A percentile compares a stretch with the other conserved stretches of the same genome.
These are phyloP conservation scores for Mastomys natalensis DNA, from an alignment of 2,113 vertebrate species.

Conservation along the genomic window DNA sequence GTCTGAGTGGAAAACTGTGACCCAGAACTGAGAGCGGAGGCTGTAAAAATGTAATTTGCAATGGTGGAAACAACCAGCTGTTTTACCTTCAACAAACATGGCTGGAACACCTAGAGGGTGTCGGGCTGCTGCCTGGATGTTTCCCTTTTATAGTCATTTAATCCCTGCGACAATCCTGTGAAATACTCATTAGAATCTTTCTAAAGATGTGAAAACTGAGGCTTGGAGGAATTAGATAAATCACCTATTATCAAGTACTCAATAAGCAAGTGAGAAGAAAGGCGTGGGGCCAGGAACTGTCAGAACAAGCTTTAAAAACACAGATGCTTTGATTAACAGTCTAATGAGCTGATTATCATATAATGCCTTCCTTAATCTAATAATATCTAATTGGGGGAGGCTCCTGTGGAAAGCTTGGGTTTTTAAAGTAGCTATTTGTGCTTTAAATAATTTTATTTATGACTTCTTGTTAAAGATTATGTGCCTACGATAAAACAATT, in stretches of 20 bases:
- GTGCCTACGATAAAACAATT: not conserved
- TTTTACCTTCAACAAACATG: constrained; percentile 72
- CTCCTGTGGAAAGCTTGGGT: not conserved
- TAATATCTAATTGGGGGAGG: constrained; percentile 42
- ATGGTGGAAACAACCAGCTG: constrained; percentile 58
- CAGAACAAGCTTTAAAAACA: constrained; percentile 64
- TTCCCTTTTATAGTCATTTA: constrained; percentile 62
- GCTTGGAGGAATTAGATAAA: constrained; percentile 73
- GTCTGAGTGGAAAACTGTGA: constrained; percentile 57
- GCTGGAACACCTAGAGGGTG: constrained; percentile 1
- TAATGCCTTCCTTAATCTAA: constrained; percentile 38
- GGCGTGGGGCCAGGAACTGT: constrained; percentile 10
- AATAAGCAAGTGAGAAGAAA: constrained; percentile 63
- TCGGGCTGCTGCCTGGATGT: not conserved
- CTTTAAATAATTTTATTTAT: not conserved
- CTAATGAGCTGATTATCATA: constrained; percentile 46
- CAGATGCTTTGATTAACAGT: constrained; percentile 61
- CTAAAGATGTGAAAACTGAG: constrained; percentile 63
- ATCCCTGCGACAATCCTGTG: constrained; percentile 53
- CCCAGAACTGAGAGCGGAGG: constrained; percentile 62
- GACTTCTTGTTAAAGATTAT: not conserved
- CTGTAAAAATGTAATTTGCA: constrained; percentile 47
- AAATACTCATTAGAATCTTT: constrained; percentile 69
- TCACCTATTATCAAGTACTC: constrained; percentile 66
- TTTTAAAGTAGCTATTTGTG: not conserved